A percentile compares a stretch with the other conserved stretches of the same genome.
These are phyloP conservation scores for Sterna hirundo DNA, from an alignment of 2,113 vertebrate species.

Conservation along the genomic window DNA sequence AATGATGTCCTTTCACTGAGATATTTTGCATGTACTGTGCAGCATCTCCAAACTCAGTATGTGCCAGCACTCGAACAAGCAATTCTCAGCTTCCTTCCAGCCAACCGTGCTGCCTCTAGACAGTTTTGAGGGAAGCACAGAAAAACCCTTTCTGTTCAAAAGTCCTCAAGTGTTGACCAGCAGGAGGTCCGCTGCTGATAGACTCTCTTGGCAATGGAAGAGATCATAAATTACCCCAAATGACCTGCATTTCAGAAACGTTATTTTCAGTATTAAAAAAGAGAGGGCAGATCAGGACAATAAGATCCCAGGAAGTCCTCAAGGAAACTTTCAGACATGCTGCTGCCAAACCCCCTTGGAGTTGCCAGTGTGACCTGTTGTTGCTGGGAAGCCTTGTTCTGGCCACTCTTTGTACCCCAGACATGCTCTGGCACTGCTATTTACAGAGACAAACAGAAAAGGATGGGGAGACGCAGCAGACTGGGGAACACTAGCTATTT, in stretches of 20 bases:
- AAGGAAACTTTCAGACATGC: conserved; percentile 18
- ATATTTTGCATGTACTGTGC: background rate
- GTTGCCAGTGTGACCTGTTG: background rate
- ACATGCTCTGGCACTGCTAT: conserved; percentile 15
- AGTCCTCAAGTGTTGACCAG: background rate
- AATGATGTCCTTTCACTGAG: background rate
- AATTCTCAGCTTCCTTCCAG: background rate
- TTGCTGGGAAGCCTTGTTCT: conserved; percentile 32
- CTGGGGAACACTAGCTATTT: conserved; percentile 21
- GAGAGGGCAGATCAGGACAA: conserved; percentile 29
- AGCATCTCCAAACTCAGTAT: background rate
- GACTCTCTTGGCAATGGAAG: background rate
- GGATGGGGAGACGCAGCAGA: background rate
- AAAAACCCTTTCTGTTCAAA: background rate
- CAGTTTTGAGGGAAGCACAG: background rate
- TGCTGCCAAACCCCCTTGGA: conserved; percentile 5
- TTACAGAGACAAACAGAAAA: conserved; percentile 26
- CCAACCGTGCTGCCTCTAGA: background rate
- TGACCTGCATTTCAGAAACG: conserved; percentile 27
- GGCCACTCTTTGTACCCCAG: background rate
- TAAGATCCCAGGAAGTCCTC: conserved; percentile 31
- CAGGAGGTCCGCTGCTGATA: background rate
- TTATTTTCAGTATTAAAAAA: conserved; percentile 29
- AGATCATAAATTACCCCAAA: conserved; percentile 33
- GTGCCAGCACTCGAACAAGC: background rate